These are phyloP conservation scores for Ametastegia equiseti DNA, from an alignment of 2,888 invertebrate genomes.

Conservation along the genomic window DNA sequence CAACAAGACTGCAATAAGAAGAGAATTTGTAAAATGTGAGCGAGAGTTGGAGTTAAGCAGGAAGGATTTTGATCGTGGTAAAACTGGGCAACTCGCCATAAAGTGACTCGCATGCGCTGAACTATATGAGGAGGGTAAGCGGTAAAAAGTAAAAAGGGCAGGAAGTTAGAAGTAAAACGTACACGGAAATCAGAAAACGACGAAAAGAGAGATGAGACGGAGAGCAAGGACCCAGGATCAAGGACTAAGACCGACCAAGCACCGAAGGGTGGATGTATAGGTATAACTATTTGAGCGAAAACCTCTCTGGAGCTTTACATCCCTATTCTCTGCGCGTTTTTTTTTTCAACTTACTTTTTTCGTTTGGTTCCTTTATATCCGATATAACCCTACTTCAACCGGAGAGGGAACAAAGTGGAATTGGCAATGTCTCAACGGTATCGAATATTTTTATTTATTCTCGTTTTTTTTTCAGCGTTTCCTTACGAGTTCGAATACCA, in stretches of 20 bases:
- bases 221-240: constrained; percentile 4
- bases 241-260: constrained; percentile 1
- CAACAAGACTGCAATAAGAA: background rate
- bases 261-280: background rate
- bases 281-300: background rate
- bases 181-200: background rate
- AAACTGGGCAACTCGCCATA: constrained; percentile 61
- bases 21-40: background rate
- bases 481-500: background rate
- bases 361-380: constrained; percentile 18
- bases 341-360: background rate
- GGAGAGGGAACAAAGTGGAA: background rate
- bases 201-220: background rate
- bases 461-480: background rate
- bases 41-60: background rate
- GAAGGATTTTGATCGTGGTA: background rate
- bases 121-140: constrained; percentile 45
- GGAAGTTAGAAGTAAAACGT: constrained; percentile 17
- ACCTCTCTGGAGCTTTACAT: constrained; percentile 23
- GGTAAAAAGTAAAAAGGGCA: constrained; percentile 17
- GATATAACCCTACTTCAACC: constrained; percentile 30
- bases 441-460: constrained; percentile 28
- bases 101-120: constrained; percentile 59
- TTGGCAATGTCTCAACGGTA: constrained; percentile 32
- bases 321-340: background rate